These are phyloP conservation scores for Oreortyx pictus DNA, from an alignment of 2,797 vertebrate species.

Conservation along the genomic window DNA sequence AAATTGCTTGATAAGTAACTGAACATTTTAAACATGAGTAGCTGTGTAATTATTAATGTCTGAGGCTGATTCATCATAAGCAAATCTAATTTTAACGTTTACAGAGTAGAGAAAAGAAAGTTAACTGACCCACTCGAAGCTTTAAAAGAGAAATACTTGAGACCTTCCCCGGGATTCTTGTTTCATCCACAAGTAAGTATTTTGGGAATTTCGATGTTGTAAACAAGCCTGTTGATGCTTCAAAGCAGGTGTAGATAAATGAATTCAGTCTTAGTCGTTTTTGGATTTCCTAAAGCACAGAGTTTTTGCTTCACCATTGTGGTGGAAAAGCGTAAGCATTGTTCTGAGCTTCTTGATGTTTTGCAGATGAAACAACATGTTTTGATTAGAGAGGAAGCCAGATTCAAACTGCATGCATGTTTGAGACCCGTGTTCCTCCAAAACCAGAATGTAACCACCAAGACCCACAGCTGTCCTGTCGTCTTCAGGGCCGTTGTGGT, in stretches of 20 bases:
- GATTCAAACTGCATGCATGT: constrained; percentile 27
- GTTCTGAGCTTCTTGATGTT: constrained; percentile 71
- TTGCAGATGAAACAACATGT: constrained; percentile 69
- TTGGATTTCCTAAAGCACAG: constrained; percentile 80
- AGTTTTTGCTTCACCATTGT: constrained; percentile 65
- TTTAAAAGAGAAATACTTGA: constrained; percentile 99
- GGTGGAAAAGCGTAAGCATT: constrained; percentile 74
- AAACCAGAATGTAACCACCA: background rate
- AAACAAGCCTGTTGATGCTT: constrained; percentile 81
- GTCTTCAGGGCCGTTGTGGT: fast-evolving
- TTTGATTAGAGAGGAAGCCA: constrained; percentile 64
- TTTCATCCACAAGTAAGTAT: constrained; percentile 98
- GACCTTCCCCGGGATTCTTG: constrained; percentile 94
- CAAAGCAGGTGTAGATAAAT: constrained; percentile 82
- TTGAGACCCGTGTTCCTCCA: constrained; percentile 7
- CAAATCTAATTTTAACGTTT: constrained; percentile 89
- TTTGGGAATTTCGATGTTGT: constrained; percentile 74
- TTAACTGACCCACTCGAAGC: constrained; percentile 97
- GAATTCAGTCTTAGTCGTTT: constrained; percentile 80
- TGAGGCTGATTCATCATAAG: constrained; percentile 70
- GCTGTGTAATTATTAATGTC: constrained; percentile 41
- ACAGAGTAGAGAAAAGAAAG: constrained; percentile 99
- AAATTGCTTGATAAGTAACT: constrained; percentile 30
- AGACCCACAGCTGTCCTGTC: background rate
- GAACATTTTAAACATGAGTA: constrained; percentile 49